Percentiles rank a stretch among this genome's conserved stretches.
These are phyloP conservation scores for Apamea monoglypha DNA, from an alignment of 2,888 invertebrate species.

Conservation along the genomic window DNA sequence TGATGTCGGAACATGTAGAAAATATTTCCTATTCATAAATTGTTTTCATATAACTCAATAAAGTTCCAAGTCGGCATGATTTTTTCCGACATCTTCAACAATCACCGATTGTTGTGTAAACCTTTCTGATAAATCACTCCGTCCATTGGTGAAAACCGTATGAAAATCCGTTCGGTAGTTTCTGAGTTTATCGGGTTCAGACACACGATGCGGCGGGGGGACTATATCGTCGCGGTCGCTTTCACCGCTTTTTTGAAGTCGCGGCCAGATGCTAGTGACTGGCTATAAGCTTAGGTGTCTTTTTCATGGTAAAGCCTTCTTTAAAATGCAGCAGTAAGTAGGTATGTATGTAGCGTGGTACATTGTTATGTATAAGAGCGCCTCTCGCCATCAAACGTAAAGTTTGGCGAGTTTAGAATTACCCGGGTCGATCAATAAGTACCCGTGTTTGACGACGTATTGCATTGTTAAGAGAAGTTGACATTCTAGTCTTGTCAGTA, in stretches of 20 bases:
- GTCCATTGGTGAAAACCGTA: neutral
- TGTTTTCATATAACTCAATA: neutral
- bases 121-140: neutral
- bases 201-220: too few relatives aligned
- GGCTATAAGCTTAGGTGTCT: neutral
- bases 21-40: neutral
- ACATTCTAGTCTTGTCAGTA: too few relatives aligned
- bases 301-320: neutral
- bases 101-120: too few relatives aligned
- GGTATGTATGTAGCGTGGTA: too few relatives aligned
- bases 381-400: too few relatives aligned
- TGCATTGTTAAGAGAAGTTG: too few relatives aligned
- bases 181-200: neutral
- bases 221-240: neutral
- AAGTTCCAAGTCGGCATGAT: neutral
- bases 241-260: neutral
- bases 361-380: too few relatives aligned
- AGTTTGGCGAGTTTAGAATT: too few relatives aligned
- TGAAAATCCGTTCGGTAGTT: neutral
- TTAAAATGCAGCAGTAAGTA: too few relatives aligned
- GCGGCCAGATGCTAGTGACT: neutral
- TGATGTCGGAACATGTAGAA: neutral
- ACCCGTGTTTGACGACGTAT: too few relatives aligned
- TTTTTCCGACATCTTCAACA: neutral
- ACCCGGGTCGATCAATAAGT: too few relatives aligned